Evolutionary conservation across 2,797 vertebrate genomes (phyloP).

Genomic region (Staurois parvus): DNA sequence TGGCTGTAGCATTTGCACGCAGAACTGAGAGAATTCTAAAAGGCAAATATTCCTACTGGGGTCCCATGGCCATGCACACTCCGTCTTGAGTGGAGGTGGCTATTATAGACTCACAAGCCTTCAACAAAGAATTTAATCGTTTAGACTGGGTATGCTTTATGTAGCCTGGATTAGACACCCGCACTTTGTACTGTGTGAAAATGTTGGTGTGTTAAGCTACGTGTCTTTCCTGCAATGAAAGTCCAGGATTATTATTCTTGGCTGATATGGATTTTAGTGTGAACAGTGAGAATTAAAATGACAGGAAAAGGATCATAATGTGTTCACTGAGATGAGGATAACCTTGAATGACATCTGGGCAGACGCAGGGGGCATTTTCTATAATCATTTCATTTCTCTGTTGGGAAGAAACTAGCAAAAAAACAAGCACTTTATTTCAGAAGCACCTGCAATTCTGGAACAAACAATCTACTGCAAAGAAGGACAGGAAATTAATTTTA

Average conservation of each 20-base stretch:
- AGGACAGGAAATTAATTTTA: not conserved
- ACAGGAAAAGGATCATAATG: conserved; percentile 13
- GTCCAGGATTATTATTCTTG: conserved; percentile 32
- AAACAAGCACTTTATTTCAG: not conserved
- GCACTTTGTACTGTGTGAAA: not conserved
- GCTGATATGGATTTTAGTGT: conserved; percentile 13
- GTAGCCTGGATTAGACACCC: not conserved
- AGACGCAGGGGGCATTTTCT: not conserved
- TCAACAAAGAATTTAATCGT: too few relatives aligned
- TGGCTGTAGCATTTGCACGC: too few relatives aligned
- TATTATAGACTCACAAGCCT: too few relatives aligned
- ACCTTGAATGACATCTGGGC: conserved; percentile 16
- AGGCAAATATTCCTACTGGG: too few relatives aligned
- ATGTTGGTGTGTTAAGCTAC: not conserved
- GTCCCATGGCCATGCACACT: too few relatives aligned
- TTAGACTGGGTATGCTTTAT: too few relatives aligned
- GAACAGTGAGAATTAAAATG: conserved; percentile 13
- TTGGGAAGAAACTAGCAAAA: not conserved
- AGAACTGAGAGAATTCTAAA: too few relatives aligned
- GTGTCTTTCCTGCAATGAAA: conserved; percentile 15
- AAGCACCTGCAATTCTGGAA: not conserved
- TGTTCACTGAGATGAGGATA: not conserved
- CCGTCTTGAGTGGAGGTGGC: too few relatives aligned
- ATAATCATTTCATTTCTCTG: not conserved
- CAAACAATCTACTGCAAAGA: not conserved